phyloP scores from a whole-genome alignment of 2,888 invertebrate species.

The Tortricodes alternella region DNA sequence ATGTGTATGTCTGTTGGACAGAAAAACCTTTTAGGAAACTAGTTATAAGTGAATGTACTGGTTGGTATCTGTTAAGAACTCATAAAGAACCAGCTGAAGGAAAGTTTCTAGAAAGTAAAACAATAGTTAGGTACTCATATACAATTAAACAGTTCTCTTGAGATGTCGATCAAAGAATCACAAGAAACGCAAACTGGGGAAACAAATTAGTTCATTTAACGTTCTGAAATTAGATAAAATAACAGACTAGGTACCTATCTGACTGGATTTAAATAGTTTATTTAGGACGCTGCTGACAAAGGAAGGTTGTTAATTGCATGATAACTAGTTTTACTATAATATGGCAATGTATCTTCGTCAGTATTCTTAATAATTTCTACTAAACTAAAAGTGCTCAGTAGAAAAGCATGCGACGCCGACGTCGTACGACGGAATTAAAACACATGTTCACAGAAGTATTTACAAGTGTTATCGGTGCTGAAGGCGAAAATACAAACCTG shows the following conservation, averaged over 20 bases:
- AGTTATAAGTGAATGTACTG: too few relatives aligned
- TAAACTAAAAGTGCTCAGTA: slow-evolving; percentile 2
- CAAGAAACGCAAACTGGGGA: too few relatives aligned
- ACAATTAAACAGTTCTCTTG: too few relatives aligned
- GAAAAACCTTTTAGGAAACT: too few relatives aligned
- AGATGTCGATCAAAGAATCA: too few relatives aligned
- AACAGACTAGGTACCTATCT: too few relatives aligned
- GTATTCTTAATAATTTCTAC: neutral
- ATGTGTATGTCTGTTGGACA: too few relatives aligned
- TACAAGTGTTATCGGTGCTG: neutral
- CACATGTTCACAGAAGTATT: slow-evolving; percentile 6
- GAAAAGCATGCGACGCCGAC: slow-evolving; percentile 22
- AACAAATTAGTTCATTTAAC: neutral
- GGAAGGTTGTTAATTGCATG: neutral
- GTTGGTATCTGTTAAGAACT: too few relatives aligned
- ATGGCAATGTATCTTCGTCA: neutral
- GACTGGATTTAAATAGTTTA: neutral
- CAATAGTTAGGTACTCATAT: too few relatives aligned
- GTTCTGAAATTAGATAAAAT: neutral
- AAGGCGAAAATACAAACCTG: slow-evolving; percentile 51
- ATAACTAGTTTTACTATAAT: neutral
- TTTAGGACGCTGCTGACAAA: neutral
- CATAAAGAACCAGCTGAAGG: too few relatives aligned
- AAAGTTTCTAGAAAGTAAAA: too few relatives aligned
- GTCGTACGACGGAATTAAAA: slow-evolving; percentile 5